A percentile compares a stretch with the other conserved stretches of the same genome.
phyloP scores from a whole-genome alignment of 1,140 invertebrate species.

The Eueides isabella region DNA sequence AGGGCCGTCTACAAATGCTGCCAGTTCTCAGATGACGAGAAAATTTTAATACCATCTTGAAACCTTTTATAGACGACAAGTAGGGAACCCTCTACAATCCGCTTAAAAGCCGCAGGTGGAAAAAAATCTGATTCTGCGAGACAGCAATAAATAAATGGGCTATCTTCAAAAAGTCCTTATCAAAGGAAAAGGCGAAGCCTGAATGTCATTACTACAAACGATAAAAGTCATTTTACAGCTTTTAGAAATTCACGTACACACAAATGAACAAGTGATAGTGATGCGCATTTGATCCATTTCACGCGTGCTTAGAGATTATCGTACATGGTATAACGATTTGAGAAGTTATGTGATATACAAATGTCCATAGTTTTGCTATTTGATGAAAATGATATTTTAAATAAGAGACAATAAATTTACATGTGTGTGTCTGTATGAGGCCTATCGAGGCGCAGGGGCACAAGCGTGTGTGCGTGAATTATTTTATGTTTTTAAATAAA shows the following conservation, averaged over 20 bases:
- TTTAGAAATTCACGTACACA: background rate
- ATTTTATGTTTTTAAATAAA: no score
- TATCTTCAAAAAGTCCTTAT: slow-evolving; percentile 14
- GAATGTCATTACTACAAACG: slow-evolving; percentile 15
- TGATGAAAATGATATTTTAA: no score
- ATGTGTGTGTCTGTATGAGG: no score
- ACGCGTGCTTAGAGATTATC: background rate
- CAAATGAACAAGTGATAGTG: slow-evolving; percentile 10
- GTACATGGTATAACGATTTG: no score
- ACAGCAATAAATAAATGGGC: slow-evolving; percentile 20
- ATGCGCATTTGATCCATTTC: background rate
- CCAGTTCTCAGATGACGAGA: background rate
- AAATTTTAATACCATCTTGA: slow-evolving; percentile 22
- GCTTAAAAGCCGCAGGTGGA: slow-evolving; percentile 6
- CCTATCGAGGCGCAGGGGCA: no score
- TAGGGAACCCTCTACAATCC: slow-evolving; percentile 11
- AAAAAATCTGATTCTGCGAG: slow-evolving; percentile 7
- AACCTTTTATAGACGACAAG: slow-evolving; percentile 16
- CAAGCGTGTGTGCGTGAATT: no score
- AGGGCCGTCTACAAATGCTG: background rate
- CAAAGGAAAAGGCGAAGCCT: background rate
- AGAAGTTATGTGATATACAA: no score
- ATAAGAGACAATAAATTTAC: no score
- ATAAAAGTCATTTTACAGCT: background rate
- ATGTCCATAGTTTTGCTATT: no score